Evolutionary conservation across 2,888 invertebrate genomes (phyloP).

Genomic region (Sicus ferrugineus): DNA sequence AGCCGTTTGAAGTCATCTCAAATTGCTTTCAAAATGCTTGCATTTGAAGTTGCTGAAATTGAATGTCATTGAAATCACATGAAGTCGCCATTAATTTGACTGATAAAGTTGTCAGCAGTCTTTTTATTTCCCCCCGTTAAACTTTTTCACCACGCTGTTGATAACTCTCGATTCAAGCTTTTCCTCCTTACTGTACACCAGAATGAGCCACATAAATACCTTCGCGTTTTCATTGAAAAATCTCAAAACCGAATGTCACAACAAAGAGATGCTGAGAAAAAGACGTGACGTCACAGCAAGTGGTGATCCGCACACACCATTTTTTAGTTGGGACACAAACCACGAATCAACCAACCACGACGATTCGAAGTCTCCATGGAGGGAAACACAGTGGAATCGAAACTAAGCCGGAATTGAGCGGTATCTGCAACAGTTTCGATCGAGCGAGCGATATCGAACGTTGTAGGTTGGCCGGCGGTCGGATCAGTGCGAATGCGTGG

Average conservation of each 20-base stretch:
- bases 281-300: neutral
- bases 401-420: neutral
- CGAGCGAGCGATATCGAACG: conserved; percentile 43
- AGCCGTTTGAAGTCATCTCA: too few species aligned
- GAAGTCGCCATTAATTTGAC: too few species aligned
- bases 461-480: conserved; percentile 15
- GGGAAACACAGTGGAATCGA: neutral
- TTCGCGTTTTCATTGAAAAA: neutral
- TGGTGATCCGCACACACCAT: neutral
- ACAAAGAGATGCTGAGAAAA: neutral
- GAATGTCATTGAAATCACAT: too few species aligned
- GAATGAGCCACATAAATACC: too few species aligned
- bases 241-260: neutral
- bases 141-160: too few species aligned
- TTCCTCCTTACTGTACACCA: too few species aligned
- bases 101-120: too few species aligned
- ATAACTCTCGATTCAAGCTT: too few species aligned
- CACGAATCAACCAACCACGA: neutral
- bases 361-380: neutral
- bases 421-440: conserved; percentile 39
- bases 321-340: conserved; percentile 10
- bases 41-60: too few species aligned
- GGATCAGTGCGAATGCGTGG: neutral
- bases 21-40: too few species aligned
- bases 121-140: too few species aligned